phyloP scores from a whole-genome alignment of 2,888 invertebrate species.

The Zelleria hepariella region DNA sequence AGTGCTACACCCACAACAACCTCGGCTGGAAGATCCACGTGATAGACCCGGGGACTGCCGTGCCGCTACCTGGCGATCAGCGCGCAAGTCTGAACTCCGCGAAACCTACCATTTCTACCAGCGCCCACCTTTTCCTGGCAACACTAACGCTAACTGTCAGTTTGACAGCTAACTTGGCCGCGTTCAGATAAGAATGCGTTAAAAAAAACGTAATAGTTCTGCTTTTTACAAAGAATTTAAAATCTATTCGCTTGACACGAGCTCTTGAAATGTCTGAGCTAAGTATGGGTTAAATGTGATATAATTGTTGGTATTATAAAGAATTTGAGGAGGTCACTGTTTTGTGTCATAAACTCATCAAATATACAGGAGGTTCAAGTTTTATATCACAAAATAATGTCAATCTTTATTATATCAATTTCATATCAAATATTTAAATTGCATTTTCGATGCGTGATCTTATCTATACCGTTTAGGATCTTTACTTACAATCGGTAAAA shows the following conservation, averaged over 20 bases:
- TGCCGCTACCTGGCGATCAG: conserved; percentile 41
- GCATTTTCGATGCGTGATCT: conserved; percentile 30
- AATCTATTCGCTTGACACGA: not conserved
- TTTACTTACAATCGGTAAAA: conserved; percentile 10
- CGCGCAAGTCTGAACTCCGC: conserved; percentile 27
- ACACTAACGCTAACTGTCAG: conserved; percentile 19
- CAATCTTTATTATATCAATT: conserved; percentile 64
- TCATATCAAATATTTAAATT: conserved; percentile 56
- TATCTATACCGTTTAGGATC: conserved; percentile 31
- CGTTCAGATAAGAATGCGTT: conserved; percentile 31
- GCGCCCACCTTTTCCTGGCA: conserved; percentile 9
- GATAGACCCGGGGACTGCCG: conserved; percentile 76
- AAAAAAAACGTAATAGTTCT: conserved; percentile 9
- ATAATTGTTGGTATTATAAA: not conserved
- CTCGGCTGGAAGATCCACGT: conserved; percentile 95
- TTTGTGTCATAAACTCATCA: conserved; percentile 7
- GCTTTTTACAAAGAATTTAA: not conserved
- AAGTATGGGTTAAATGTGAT: not conserved
- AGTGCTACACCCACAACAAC: conserved; percentile 95
- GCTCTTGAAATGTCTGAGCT: not conserved
- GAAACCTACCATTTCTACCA: not conserved
- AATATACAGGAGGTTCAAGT: conserved; percentile 39
- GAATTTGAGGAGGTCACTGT: conserved; percentile 21
- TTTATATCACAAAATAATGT: conserved; percentile 41
- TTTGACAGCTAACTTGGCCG: conserved; percentile 25